Percentiles rank a stretch among this genome's conserved stretches.
Evolutionary conservation across 2,888 invertebrate species (phyloP).

Genomic region (Caradrina kadenii): DNA sequence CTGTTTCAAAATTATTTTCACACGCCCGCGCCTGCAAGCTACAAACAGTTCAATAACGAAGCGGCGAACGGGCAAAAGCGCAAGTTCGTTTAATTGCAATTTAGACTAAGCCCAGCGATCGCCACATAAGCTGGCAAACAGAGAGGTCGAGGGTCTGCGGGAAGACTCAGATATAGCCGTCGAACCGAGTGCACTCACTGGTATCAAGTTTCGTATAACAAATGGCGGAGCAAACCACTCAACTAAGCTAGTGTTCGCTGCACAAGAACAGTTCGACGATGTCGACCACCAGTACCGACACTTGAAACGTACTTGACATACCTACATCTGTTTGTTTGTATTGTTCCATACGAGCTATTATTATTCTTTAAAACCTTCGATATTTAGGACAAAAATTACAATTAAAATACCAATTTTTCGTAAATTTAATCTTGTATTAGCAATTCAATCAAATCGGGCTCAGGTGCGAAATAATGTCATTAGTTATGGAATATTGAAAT

Average conservation of each 20-base stretch:
- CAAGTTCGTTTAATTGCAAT: conserved; percentile 84
- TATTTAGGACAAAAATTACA: background rate
- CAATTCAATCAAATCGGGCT: conserved; percentile 40
- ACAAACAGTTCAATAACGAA: conserved; percentile 61
- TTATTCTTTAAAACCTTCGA: conserved; percentile 4
- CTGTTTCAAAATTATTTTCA: conserved; percentile 43
- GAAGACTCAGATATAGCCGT: conserved; percentile 74
- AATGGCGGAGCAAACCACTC: conserved; percentile 69
- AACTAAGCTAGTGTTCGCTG: conserved; percentile 60
- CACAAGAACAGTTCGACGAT: conserved; percentile 59
- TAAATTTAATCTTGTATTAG: conserved; percentile 26
- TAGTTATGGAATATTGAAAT: conserved; percentile 39
- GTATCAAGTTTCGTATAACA: conserved; percentile 78
- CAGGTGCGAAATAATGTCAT: conserved; percentile 42
- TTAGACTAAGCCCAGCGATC: conserved; percentile 82
- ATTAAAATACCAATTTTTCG: conserved; percentile 18
- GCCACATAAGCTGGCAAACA: conserved; percentile 80
- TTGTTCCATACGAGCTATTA: conserved; percentile 33
- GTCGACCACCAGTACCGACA: conserved; percentile 47
- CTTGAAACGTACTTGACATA: conserved; percentile 53
- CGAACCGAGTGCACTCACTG: conserved; percentile 73
- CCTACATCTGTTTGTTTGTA: conserved; percentile 40
- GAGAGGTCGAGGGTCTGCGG: conserved; percentile 77
- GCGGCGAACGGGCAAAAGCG: conserved; percentile 63
- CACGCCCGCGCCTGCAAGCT: conserved; percentile 23